Base-by-base conservation (phyloP, 2,888 invertebrate species). In the Diarsia brunnea region DNA sequence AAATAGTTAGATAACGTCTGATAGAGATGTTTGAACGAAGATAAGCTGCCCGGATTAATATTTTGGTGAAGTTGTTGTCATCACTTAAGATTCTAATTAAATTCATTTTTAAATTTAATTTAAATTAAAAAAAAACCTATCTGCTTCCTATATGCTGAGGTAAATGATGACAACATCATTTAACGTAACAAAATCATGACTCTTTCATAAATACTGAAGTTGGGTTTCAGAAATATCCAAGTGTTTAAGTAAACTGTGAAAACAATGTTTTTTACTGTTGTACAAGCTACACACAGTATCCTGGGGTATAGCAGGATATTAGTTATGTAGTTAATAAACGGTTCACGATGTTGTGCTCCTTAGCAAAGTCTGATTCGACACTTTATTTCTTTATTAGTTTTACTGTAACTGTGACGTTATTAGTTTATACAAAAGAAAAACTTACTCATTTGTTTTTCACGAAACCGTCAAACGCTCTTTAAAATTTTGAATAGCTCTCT, bases 231-330 rank as follows among this genome's bases (percentile, higher is more conserved):
- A 73, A 16, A 27, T 21, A 27, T 7, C 27, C 10, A 38, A 72
- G n/a, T 74, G 49, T 31, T 51, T 38, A n/a, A n/a, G 45, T 45
- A 31, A 51, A 27, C 16, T 43, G 45, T 24, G 45, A 38, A n/a
- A 61, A 77, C 78, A 71, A 71, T 47, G 11, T 45, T n/a, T 53
- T 24, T 70, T 16, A 27, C 16, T 31, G 24, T 45, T n/a, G n/a
- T n/a, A n/a, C n/a, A n/a, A n/a, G n/a, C n/a, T 4, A 31, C 31
- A 31, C 31, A 31, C 31, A 3, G 31, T 31, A 4, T 31, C 31
- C 31, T 31, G 31, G 31, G 31, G 31, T 31, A 31, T 4, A 31
- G 31, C 31, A 31, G 31, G 31, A 31, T 31, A 31, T 31, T 31
- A 31, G 31, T 31, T 31, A 31, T 4, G 31, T 31, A 31, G 31